phyloP scores from a whole-genome alignment of 2,113 vertebrate species.

The Takifugu bimaculatus region DNA sequence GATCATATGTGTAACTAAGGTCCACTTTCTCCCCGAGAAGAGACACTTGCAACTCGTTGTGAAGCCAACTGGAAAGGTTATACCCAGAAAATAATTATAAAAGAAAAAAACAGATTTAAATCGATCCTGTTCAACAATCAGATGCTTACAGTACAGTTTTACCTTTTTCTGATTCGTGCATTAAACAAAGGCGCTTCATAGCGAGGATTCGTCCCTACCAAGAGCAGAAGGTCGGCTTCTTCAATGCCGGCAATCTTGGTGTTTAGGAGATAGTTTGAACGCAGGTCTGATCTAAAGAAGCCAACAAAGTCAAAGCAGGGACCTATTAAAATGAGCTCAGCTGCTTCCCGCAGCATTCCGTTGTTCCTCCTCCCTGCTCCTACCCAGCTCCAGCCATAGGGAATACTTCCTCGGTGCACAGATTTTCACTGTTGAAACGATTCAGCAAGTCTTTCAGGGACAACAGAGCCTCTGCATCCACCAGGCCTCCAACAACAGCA shows the following conservation, averaged over 20 bases:
- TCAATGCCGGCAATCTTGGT: constrained; percentile 86
- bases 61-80: constrained; percentile 81
- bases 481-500: constrained; percentile 85
- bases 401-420: constrained; percentile 89
- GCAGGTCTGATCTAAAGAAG: constrained; percentile 79
- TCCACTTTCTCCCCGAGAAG: constrained; percentile 83
- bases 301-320: background rate
- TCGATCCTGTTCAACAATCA: no score
- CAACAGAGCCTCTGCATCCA: constrained; percentile 87
- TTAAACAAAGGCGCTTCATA: constrained; percentile 89
- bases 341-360: background rate
- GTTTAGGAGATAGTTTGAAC: constrained; percentile 88
- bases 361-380: constrained; percentile 4
- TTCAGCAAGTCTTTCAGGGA: constrained; percentile 88
- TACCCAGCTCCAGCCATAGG: constrained; percentile 87
- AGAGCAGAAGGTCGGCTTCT: constrained; percentile 84
- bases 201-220: constrained; percentile 87
- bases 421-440: constrained; percentile 78
- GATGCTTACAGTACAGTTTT: background rate
- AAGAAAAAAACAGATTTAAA: background rate
- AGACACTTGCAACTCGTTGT: constrained; percentile 87
- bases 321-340: background rate
- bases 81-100: background rate
- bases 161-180: constrained; percentile 88
- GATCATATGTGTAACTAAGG: constrained; percentile 84